Percentiles rank a stretch among this genome's conserved stretches.
These are phyloP conservation scores for Microctonus brassicae DNA, from an alignment of 2,888 invertebrate genomes.

Conservation along the genomic window DNA sequence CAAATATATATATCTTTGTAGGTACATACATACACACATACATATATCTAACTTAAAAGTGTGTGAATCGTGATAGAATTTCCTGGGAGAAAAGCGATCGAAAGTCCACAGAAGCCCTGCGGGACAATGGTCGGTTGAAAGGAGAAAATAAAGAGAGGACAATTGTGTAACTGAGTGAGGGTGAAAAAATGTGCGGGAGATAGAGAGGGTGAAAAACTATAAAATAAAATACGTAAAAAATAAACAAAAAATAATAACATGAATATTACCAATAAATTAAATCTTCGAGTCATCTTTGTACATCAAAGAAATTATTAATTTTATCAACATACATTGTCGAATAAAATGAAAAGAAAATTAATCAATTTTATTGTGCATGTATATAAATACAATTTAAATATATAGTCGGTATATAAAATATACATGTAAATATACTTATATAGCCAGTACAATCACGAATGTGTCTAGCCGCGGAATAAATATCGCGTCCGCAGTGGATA, in stretches of 20 bases:
- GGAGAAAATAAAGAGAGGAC: slow-evolving; percentile 22
- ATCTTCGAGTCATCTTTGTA: too few relatives aligned
- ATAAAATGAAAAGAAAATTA: too few relatives aligned
- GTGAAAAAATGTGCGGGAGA: background rate
- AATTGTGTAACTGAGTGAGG: slow-evolving; percentile 11
- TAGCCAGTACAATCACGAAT: slow-evolving; percentile 17
- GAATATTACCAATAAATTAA: too few relatives aligned
- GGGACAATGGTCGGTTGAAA: slow-evolving; percentile 36
- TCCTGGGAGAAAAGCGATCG: slow-evolving; percentile 23
- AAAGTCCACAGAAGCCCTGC: slow-evolving; percentile 29
- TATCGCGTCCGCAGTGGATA: slow-evolving; percentile 29
- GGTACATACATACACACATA: too few relatives aligned
- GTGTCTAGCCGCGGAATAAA: slow-evolving; percentile 31
- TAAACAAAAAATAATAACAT: too few relatives aligned
- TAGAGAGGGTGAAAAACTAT: background rate
- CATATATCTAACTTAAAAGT: background rate
- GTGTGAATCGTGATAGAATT: slow-evolving; percentile 36
- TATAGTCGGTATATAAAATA: too few relatives aligned
- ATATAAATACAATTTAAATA: too few relatives aligned
- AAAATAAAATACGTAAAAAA: background rate
- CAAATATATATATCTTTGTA: background rate
- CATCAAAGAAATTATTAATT: too few relatives aligned
- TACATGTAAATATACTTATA: too few relatives aligned
- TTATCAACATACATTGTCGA: too few relatives aligned
- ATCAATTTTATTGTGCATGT: slow-evolving; percentile 9